Base-by-base conservation (phyloP, 2,797 vertebrate species). In the Lates japonicus region DNA sequence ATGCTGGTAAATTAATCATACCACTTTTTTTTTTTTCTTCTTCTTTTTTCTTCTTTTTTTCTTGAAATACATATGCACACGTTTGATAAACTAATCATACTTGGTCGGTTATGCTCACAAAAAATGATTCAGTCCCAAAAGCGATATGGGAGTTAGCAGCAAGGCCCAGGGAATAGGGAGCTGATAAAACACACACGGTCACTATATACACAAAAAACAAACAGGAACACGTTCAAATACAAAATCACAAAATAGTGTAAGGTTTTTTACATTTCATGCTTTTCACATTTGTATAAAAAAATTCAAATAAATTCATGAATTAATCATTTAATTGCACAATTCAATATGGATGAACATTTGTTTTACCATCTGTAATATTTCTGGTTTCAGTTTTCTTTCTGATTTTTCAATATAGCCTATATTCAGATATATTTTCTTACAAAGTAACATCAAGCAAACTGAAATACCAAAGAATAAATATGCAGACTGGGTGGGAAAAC, bases 1-100 rank as follows among this genome's bases (percentile, higher is more conserved):
- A 94, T 86, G 91, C 93, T 94, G 93, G 92, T 96, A 95, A 96
- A 96, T 96, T 96, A 96, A 96, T 95, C 94, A 96, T 95, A 91
- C 71, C 76, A 88, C 83, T 88, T 84, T 79, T 87, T 76, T 83
- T 84, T 87, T 83, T 64, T 76, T 74, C 74, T 81, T 78, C 83
- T 84, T 86, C 88, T 93, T 86, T 76, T 77, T 84, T 80, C 84
- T 85, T 85, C 87, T 93, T 86, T 87, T 91, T 81, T 88, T 90
- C 92, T 71, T 93, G 89, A 94, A 94, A 94, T 93, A 95, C 94
- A 96, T 92, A 94, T 92, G 92, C 95, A 93, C 87, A 58, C 92
- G 88, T 96, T 95, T 96, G 95, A 96, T 96, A 95, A 96, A 95
- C 92, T 94, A 95, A 96, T 96, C 94, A 94, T 88, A 94, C 85